phyloP scores from a whole-genome alignment of 2,113 vertebrate species.

The Chaenogobius annularis region DNA sequence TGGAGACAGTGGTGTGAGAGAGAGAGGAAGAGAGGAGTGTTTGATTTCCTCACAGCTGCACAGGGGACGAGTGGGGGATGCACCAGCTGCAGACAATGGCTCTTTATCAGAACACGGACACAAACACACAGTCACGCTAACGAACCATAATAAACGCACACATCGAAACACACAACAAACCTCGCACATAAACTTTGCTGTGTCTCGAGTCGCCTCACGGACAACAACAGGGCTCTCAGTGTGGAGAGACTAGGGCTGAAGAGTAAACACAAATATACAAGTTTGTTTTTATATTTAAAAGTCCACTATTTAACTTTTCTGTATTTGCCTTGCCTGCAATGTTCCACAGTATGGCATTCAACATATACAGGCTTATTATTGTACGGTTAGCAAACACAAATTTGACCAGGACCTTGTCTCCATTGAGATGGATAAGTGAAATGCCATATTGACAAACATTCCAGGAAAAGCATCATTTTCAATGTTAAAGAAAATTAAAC shows the following conservation, averaged over 20 bases:
- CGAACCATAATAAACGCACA: constrained; percentile 40
- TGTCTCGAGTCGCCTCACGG: constrained; percentile 56
- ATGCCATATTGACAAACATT: too few relatives aligned
- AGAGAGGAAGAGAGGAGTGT: constrained; percentile 72
- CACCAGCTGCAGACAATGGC: constrained; percentile 84
- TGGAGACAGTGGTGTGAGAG: constrained; percentile 60
- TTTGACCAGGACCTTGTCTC: too few relatives aligned
- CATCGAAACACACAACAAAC: constrained; percentile 21
- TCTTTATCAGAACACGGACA: constrained; percentile 80
- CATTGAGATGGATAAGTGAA: too few relatives aligned
- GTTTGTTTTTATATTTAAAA: constrained; percentile 2
- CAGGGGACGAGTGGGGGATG: constrained; percentile 75
- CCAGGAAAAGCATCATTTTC: too few relatives aligned
- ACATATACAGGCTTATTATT: too few relatives aligned
- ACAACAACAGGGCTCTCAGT: constrained; percentile 67
- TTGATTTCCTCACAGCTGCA: constrained; percentile 86
- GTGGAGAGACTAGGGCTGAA: constrained; percentile 24
- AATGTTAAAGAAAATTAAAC: too few relatives aligned
- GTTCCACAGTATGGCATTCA: too few relatives aligned
- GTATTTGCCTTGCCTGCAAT: neutral
- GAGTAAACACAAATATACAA: constrained; percentile 46
- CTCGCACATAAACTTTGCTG: constrained; percentile 56
- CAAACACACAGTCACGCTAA: constrained; percentile 55
- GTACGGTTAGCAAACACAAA: too few relatives aligned
- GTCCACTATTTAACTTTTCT: neutral